phyloP scores from a whole-genome alignment of 2,113 vertebrate species.

The Plecotus auritus region DNA sequence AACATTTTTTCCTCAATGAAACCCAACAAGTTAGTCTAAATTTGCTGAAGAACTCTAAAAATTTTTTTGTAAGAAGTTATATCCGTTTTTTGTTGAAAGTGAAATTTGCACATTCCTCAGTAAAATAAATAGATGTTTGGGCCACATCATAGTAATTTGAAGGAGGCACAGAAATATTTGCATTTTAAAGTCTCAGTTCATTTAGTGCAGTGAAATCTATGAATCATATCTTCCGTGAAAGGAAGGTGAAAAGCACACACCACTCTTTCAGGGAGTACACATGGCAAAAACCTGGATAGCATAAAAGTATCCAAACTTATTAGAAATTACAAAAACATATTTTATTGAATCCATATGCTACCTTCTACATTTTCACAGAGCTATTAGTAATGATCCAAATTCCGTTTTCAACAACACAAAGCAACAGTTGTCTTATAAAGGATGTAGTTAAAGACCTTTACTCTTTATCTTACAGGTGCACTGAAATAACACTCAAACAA shows the following conservation, averaged over 20 bases:
- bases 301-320: slow-evolving; percentile 83
- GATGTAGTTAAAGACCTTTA: slow-evolving; percentile 73
- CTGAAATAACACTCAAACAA: slow-evolving; percentile 73
- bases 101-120: slow-evolving; percentile 11
- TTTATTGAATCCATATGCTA: slow-evolving; percentile 87
- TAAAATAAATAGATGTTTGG: slow-evolving; percentile 59
- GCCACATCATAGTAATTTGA: slow-evolving; percentile 51
- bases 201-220: slow-evolving; percentile 67
- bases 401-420: slow-evolving; percentile 78
- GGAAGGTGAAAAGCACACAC: slow-evolving; percentile 37
- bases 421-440: slow-evolving; percentile 80
- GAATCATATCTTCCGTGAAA: slow-evolving; percentile 67
- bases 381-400: slow-evolving; percentile 82
- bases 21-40: neutral
- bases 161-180: slow-evolving; percentile 41
- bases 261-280: slow-evolving; percentile 74
- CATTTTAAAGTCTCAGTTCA: slow-evolving; percentile 69
- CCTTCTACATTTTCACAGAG: slow-evolving; percentile 78
- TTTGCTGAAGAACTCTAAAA: neutral
- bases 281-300: slow-evolving; percentile 82
- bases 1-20: neutral
- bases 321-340: slow-evolving; percentile 88
- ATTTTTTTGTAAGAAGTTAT: neutral
- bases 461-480: slow-evolving; percentile 85
- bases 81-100: slow-evolving; percentile 13